These are phyloP conservation scores for Scolopax rusticola DNA, from an alignment of 2,797 vertebrate species.

Conservation along the genomic window DNA sequence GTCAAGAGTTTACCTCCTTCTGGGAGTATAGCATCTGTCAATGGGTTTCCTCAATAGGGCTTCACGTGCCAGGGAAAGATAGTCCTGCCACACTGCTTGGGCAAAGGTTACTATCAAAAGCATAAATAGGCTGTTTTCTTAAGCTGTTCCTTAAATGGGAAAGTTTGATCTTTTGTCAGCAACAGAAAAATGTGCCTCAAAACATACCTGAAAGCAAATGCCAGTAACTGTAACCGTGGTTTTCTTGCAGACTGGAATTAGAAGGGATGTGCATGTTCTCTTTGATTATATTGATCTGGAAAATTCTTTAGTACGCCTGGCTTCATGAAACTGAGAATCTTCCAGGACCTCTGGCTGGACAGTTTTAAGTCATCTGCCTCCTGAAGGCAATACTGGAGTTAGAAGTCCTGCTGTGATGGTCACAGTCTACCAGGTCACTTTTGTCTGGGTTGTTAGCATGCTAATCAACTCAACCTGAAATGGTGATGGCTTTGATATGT, in stretches of 20 bases:
- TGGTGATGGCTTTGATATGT: not conserved
- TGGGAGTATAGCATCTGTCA: not conserved
- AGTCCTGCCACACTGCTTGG: not conserved
- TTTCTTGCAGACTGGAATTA: not conserved
- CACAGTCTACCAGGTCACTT: not conserved
- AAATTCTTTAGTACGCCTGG: not conserved
- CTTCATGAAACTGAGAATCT: constrained; percentile 2
- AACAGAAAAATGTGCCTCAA: not conserved
- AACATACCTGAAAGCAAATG: not conserved
- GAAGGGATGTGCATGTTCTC: not conserved
- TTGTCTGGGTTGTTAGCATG: not conserved
- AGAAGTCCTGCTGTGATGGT: not conserved
- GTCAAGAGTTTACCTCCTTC: not conserved
- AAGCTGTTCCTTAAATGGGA: not conserved
- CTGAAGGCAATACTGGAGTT: not conserved
- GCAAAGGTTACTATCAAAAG: not conserved
- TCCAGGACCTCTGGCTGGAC: not conserved
- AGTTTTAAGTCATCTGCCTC: not conserved
- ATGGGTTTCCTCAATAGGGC: not conserved
- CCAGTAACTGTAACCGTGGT: not conserved
- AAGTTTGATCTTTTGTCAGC: constrained; percentile 4
- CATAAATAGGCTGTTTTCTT: not conserved
- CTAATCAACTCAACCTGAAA: not conserved
- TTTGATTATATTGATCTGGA: constrained; percentile 49
- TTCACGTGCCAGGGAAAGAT: not conserved